These are phyloP conservation scores for Meiosimyza platycephala DNA, from an alignment of 2,888 invertebrate species.

Conservation along the genomic window DNA sequence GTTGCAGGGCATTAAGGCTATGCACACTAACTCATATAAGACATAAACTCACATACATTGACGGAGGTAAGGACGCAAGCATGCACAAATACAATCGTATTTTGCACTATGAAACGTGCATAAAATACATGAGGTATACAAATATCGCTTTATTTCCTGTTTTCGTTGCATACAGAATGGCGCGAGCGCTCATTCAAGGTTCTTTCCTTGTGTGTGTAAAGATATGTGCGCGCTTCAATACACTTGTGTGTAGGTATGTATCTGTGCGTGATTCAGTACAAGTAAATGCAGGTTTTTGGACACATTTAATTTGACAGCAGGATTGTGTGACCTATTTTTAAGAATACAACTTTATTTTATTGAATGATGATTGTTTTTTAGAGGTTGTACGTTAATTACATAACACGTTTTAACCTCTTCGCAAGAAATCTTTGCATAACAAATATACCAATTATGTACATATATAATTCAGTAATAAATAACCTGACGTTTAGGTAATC, in stretches of 20 bases:
- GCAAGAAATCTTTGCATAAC: too few species aligned
- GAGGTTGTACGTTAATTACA: too few species aligned
- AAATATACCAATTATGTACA: too few species aligned
- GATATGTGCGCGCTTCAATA: conserved; percentile 2
- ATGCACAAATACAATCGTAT: conserved; percentile 8
- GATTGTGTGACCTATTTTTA: too few species aligned
- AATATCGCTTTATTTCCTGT: conserved; percentile 33
- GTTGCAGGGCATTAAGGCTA: conserved; percentile 11
- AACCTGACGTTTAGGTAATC: too few species aligned
- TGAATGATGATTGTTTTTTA: too few species aligned
- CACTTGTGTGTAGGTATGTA: neutral
- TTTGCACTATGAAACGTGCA: conserved; percentile 10
- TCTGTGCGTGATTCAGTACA: conserved; percentile 6
- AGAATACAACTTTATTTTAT: too few species aligned
- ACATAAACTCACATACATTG: neutral
- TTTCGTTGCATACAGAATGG: conserved; percentile 17
- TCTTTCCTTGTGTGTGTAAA: neutral
- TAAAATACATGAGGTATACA: conserved; percentile 27
- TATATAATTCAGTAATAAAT: too few species aligned
- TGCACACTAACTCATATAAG: neutral
- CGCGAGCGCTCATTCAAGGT: neutral
- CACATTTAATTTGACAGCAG: too few species aligned
- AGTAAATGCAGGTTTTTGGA: too few species aligned
- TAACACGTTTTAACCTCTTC: too few species aligned
- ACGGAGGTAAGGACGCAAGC: neutral